Evolutionary conservation across 2,888 invertebrate species (phyloP), one percentile per base, ranked within the genome.

Genomic region (Drepanosiphum platanoidis): DNA sequence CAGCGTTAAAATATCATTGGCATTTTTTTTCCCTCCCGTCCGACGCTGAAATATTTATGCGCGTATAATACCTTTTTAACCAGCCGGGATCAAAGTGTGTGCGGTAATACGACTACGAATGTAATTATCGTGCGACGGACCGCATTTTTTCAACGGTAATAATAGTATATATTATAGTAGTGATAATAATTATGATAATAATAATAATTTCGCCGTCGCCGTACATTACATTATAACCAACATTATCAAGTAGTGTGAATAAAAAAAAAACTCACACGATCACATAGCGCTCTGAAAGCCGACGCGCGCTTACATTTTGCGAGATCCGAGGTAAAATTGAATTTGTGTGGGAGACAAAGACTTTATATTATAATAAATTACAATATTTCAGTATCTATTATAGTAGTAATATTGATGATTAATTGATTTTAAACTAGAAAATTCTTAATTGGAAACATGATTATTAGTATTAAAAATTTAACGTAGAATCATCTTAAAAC

Each of bases 61-160:
- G 34, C 52, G 34, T 34, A 32, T 75, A 75, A 75, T 58, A 58
- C 52, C 34, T 75, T 75, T 75, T 75, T 75, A 52, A 75, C 75
- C 34, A 3, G 34, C 30, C 30, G 46, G 72, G 72, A 72, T 72
- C 46, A 46, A 72, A 72, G 46, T 72, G 30, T 42, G 4, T 18
- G 18, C 72, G 42, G 39, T 72, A 72, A 72, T 46, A 72, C 42
- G 42, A 72, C 42, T 72, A 30, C 30, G 30, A 72, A 75, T 75
- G 75, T 75, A 75, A 75, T 75, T 36, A 75, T 58, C n/a, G 58
- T n/a, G 3, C 32, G 34, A 58, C 34, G 34, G 34, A 22, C 27
- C 30, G 11, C 27, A 64, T 30, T 64, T 64, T 64, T 64, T 27
- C 13, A 64, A 64, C 64, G 30, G 30, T 27, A 11, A 64, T 64